phyloP scores from a whole-genome alignment of 2,888 invertebrate species.

The Apamea anceps region DNA sequence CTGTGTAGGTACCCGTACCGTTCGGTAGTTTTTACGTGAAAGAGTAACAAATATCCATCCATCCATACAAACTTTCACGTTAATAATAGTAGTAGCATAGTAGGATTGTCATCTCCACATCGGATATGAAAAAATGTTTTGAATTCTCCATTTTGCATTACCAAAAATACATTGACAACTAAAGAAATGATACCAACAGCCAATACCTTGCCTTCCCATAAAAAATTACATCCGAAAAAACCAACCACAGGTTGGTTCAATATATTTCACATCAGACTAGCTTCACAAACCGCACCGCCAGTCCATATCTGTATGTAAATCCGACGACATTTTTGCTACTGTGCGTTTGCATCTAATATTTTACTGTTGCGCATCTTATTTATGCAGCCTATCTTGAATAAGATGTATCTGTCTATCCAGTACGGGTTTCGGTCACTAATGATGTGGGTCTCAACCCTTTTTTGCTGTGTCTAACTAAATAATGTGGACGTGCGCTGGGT shows the following conservation, averaged over 20 bases:
- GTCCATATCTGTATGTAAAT: conserved; percentile 86
- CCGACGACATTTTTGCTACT: conserved; percentile 84
- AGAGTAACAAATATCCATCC: no score
- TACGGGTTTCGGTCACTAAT: conserved; percentile 84
- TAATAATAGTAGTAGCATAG: no score
- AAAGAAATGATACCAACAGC: background rate
- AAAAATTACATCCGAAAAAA: conserved; percentile 58
- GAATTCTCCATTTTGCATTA: background rate
- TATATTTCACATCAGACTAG: conserved; percentile 56
- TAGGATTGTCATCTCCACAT: no score
- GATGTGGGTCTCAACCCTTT: conserved; percentile 82
- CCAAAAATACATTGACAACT: background rate
- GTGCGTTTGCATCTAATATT: conserved; percentile 89
- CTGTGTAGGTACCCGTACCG: no score
- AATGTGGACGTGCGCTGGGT: conserved; percentile 81
- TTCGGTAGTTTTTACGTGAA: no score
- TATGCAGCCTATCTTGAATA: conserved; percentile 82
- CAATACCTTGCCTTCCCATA: conserved; percentile 19
- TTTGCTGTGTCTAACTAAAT: conserved; percentile 85
- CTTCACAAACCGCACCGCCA: conserved; percentile 55
- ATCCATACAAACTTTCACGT: no score
- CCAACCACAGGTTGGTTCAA: conserved; percentile 36
- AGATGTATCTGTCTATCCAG: conserved; percentile 82
- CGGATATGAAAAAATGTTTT: background rate
- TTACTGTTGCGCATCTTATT: conserved; percentile 85